Base-by-base conservation (phyloP, 1,140 invertebrate genomes). In the Coboldia fuscipes region DNA sequence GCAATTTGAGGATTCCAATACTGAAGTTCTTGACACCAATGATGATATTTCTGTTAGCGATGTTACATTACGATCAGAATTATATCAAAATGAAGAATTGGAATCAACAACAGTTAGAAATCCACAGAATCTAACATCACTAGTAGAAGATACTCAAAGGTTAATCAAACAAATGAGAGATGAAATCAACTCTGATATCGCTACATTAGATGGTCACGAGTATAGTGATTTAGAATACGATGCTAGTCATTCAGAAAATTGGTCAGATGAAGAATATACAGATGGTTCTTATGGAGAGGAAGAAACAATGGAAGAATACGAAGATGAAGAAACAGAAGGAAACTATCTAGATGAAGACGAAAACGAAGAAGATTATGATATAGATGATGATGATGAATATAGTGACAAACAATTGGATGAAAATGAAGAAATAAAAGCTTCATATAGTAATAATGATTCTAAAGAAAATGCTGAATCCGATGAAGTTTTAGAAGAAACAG, bases 101-200 rank as follows among this genome's bases (percentile, higher is more conserved):
- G n/a, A 24, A 24, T 24, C 23, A n/a, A 24, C 7, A 24, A n/a
- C 7, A 24, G 23, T n/a, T 7, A 24, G 23, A 24, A 24, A 24
- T 24, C 31, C 52, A 22, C 62, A 57, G 37, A 64, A 66, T 42
- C 49, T 66, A 3, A 63, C 51, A 33, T 61, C 65, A 37, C 56
- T 67, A 20, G 63, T 68, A 3, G 58, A 63, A 34, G 62, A 64
- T 30, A 68, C 66, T 8, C 64, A 67, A 44, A 57, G 57, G 22
- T 39, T 68, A 35, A 66, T 68, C 30, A 65, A 67, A 37, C 65
- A 66, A 54, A 67, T 68, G 65, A 62, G 61, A 45, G 62, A 65
- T 38, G 65, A 68, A 56, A 66, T 68, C 37, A 62, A 63, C 42
- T 61, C 62, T 34, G 64, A 67, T 46, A 66, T 66, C 32, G 62